Base-by-base conservation (phyloP, 2,113 vertebrate species). In the Pedetes capensis region DNA sequence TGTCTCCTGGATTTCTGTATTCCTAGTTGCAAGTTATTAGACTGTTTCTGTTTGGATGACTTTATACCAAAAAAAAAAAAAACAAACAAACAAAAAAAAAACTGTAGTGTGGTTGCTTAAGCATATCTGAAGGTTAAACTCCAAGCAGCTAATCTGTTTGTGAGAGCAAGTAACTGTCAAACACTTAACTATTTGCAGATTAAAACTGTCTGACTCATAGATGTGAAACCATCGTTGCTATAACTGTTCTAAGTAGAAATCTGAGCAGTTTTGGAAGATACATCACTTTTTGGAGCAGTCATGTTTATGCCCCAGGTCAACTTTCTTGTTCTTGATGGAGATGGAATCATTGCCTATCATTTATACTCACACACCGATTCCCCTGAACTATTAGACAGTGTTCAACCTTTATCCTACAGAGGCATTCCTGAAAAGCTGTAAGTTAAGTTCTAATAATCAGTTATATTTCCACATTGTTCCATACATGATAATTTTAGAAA, bases 181-280 rank as follows among this genome's bases (percentile, higher is more conserved):
- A 98, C 95, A 96, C 97, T 98, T 98, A 98, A 98, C 98, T 98
- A 98, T 98, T 95, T 91, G 72, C 97, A 98, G 98, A 98, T 98
- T 98, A 98, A 98, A 98, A 97, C 96, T 88, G 91, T 96, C 98
- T 98, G 96, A 97, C 96, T 98, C 98, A 97, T 96, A 98, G 96
- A 98, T 97, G 97, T 96, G 96, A 98, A 98, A 97, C 97, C 96
- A 96, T 95, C 84, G 23, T 89, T 93, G 96, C 97, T 98, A 68
- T 96, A 97, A 98, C 95, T 98, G 98, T 97, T 98, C 11, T 93
- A 98, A 98, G 97, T 79, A 97, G 97, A 94, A 97, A 98, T 94
- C 94, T 74, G 96, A 96, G 95, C 94, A 93, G 97, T 98, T 98
- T 96, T 47, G 95, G 83, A 93, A 97, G 97, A 96, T 88, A 84